Conservation (phyloP, 2,113 vertebrate species). For the Alouatta palliata region DNA sequence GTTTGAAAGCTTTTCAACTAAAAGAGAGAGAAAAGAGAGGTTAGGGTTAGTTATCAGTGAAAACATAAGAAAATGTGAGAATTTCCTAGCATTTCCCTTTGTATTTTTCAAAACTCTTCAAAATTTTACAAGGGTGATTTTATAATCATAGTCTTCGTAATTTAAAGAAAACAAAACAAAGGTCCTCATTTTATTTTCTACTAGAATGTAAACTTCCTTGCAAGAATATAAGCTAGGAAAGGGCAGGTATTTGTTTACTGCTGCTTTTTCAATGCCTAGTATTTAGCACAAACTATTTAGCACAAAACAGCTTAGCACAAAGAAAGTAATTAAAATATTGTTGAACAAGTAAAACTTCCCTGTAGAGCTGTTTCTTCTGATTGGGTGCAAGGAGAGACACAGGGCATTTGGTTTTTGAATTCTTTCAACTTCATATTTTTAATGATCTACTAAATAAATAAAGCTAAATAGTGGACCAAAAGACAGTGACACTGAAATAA, state of each 20-base stretch:
- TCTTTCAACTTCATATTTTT: background rate
- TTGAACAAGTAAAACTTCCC: background rate
- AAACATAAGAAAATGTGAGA: background rate
- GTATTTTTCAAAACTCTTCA: background rate
- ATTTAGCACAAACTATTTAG: no score
- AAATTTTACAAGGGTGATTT: background rate
- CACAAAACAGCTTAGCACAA: background rate
- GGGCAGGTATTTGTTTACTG: background rate
- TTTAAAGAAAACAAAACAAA: background rate
- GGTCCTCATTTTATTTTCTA: background rate
- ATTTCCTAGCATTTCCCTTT: background rate
- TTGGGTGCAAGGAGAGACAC: background rate
- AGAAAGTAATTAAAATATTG: background rate
- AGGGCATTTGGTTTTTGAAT: background rate
- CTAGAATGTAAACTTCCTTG: no score
- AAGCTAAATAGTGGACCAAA: background rate
- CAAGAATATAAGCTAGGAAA: background rate
- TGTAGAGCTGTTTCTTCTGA: background rate
- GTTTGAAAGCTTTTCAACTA: background rate
- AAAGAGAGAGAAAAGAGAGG: background rate
- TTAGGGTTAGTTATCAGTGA: background rate
- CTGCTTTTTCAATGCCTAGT: rapidly evolving
- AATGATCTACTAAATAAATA: background rate
- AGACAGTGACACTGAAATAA: background rate
- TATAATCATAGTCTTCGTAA: background rate